Base-by-base conservation (phyloP, 1,140 invertebrate genomes). In the Plectus sambesii region DNA sequence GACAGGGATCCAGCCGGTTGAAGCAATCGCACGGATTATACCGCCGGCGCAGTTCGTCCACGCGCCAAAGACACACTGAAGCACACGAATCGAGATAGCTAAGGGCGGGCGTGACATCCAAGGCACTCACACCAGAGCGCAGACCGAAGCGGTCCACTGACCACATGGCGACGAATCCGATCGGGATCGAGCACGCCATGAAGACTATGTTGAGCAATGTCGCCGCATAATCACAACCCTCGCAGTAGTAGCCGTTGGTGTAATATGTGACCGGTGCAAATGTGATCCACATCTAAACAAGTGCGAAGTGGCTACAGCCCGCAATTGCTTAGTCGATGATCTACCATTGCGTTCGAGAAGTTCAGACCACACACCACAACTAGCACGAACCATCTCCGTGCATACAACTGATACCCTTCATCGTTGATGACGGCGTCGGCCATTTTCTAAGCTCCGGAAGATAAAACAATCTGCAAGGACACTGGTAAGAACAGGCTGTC, bases 241-340 rank as follows among this genome's bases (percentile, higher is more conserved):
- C n/a, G n/a, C n/a, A n/a, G 51, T 69, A 75, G 41, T 66, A 75
- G 29, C 51, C 52, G 5, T 68, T 58, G 3, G 72, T 69, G 29
- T 69, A 56, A 49, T 72, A 69, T 20, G 74, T 70, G n/a, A 75
- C 72, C 0, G 73, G 69, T 19, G 73, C 71, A 56, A 70, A 75
- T 6, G 69, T 69, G 19, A 75, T 73, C 74, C 74, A 75, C 49
- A 72, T 71, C 71, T 74, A 55, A 42, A 67, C 61, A 22, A 50
- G 26, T 53, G 2, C 36, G 48, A 55, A 51, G 22, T 27, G 0
- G 5, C n/a, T 4, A 49, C 3, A 12, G n/a, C 19, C 29, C 17
- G 0, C 25, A 49, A 43, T n/a, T n/a, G n/a, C n/a, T n/a, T n/a
- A n/a, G n/a, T n/a, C n/a, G n/a, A 42, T 25, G 12, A 59, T 60